Evolutionary conservation across 1,140 invertebrate species (phyloP), one percentile per base, ranked within the genome.

Genomic region (Drosophila subobscura): DNA sequence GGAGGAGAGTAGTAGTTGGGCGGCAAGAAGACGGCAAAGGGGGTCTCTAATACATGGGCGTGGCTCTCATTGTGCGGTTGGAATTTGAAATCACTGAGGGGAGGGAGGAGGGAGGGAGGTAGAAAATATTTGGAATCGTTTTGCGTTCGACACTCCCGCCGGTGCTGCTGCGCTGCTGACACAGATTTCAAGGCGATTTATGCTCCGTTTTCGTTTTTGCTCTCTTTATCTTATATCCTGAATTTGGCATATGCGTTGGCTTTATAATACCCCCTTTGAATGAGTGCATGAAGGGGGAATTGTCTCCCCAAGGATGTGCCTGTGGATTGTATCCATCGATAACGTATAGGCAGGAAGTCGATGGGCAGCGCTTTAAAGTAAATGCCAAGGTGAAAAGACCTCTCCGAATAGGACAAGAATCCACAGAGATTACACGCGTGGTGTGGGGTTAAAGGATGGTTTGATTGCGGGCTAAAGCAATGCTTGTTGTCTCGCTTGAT

Each of bases 101-200:
- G 53, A 42, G 37, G 44, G 12, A 8, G 10, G 33, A 10, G 8
- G 12, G 0, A 42, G 25, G 51, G 10, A 37, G 33, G 33, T 37
- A 12, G 14, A 58, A 14, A 75, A 51, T 72, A 68, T 50, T 64
- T 53, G 33, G 60, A 59, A 80, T 73, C 67, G 67, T 60, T 80
- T 59, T 54, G 72, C 53, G 42, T 77, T 78, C 76, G 55, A 57
- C 33, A 61, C 42, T 58, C 60, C 53, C 10, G 6, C 29, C 42
- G 23, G 16, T 33, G 55, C 55, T 29, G 29, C 29, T 37, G 33
- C 33, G 33, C 33, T 27, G 55, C 68, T 77, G 73, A 81, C 73
- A 81, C 58, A 61, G 68, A 81, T 81, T 81, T 73, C 56, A 46
- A 56, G 58, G 58, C 67, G 61, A 77, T 80, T 73, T 77, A 68